Base-by-base conservation (phyloP, 2,888 invertebrate genomes). In the Masnerella sp. region DNA sequence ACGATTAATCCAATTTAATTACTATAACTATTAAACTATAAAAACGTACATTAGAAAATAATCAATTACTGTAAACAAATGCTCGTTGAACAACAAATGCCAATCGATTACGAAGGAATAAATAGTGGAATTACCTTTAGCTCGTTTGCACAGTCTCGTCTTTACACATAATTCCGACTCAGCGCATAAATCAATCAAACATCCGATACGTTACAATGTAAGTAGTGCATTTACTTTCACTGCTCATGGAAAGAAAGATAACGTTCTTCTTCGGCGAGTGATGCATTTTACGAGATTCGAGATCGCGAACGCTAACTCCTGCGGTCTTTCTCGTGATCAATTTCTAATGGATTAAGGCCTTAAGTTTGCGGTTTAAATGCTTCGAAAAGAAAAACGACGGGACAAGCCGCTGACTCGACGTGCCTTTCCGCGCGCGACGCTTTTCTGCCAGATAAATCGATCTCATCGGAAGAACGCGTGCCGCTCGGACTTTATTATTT, bases 331-430 rank as follows among this genome's bases (percentile, higher is more conserved):
- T 58, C 59, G 65, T 65, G 74, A 76, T 74, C 76, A 72, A 76
- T 76, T 74, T 74, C 74, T 69, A 68, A 76, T 74, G 72, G 74
- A 77, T 77, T 77, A 77, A 70, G 54, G 67, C 72, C 62, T 64
- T 70, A 74, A 76, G 72, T 74, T 69, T 69, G 62, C 62, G 61
- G 76, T 65, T 74, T 74, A 74, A 72, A 65, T 69, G 72, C 69
- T 74, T 65, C 68, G 49, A 62, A 74, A 64, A 72, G 67, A 70
- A 74, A 74, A 70, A 70, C 74, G 70, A 30, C 22, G 52, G 67
- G 61, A 74, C 69, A 70, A 74, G 54, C 74, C 61, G 69, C 74
- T 70, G 74, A 74, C 70, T 74, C 74, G 49, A 70, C 69, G 68
- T 64, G 43, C 54, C 64, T 59, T 69, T 74, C 47, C 54, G 40